Base-by-base conservation (phyloP, 2,888 invertebrate genomes). In the Prenolepis imparis region DNA sequence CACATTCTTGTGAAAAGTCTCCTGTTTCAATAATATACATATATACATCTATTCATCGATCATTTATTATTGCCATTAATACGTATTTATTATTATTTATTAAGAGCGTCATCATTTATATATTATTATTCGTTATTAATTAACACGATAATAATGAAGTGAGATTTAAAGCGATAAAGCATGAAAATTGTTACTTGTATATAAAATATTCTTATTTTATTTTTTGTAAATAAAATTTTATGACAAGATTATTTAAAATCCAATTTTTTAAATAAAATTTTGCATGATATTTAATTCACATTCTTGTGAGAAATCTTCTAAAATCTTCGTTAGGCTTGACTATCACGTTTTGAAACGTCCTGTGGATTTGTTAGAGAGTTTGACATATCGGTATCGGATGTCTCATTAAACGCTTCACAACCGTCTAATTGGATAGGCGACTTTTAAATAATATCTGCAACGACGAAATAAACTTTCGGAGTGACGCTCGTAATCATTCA, bases 401-500 rank as follows among this genome's bases (percentile, higher is more conserved):
- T 68, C 77, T 77, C 77, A 57, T 77, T 77, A 68, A 68, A 68
- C 11, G 39, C 52, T 21, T 77, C 75, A 77, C 52, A 57, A 68
- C 39, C 15, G 4, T 68, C 55, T 77, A 77, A 77, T 77, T 77
- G 77, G 68, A 68, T 67, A 41, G 48, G 39, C 55, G 28, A 57
- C 28, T 67, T 55, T 68, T 28, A 28, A 77, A 55, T n/a, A 55
- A 55, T 77, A 41, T 57, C 11, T 28, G 18, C 28, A 8, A 67
- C 52, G 68, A 67, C 24, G 39, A 41, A 77, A 55, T 28, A 3
- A 55, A 68, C 28, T 67, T 15, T n/a, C 41, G 55, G 6, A 77
- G 57, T 77, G 77, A 68, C 68, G 41, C 28, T 77, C 39, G 28
- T 77, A 77, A 77, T 77, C 68, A 77, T 77, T 77, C 77, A 77